phyloP scores from a whole-genome alignment of 2,113 vertebrate genomes.

The Aepyceros melampus region DNA sequence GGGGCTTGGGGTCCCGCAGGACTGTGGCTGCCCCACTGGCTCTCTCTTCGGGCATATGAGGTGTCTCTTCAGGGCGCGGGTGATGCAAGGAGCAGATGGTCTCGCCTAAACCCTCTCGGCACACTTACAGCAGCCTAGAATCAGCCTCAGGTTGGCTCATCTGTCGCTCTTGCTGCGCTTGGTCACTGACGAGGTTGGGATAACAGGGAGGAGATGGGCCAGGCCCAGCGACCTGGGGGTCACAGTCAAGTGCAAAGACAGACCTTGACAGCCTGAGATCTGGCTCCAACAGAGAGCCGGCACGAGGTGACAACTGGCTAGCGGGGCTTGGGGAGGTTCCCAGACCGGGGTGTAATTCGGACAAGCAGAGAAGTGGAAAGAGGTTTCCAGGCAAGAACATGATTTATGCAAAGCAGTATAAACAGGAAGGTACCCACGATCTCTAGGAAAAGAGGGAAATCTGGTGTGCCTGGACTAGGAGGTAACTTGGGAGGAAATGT shows the following conservation, averaged over 20 bases:
- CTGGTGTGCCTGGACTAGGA: background rate
- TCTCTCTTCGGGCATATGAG: background rate
- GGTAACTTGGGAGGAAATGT: background rate
- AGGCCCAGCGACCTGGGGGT: background rate
- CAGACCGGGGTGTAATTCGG: background rate
- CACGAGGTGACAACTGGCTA: background rate
- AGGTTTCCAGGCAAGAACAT: background rate
- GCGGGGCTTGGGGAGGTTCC: background rate
- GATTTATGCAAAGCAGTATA: background rate
- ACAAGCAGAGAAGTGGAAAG: background rate
- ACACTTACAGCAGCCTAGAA: background rate
- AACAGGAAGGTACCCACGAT: background rate
- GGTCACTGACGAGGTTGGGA: background rate
- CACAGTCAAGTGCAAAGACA: background rate
- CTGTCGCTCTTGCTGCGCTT: background rate
- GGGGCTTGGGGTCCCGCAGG: background rate
- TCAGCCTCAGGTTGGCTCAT: background rate
- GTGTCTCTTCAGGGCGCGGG: background rate
- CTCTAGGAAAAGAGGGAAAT: background rate
- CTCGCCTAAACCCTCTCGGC: background rate
- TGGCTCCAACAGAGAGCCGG: background rate
- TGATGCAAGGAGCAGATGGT: background rate
- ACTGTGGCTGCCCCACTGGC: background rate
- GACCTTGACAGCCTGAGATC: background rate
- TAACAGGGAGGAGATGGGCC: background rate